Evolutionary conservation across 2,888 invertebrate genomes (phyloP), one percentile per base, ranked within the genome.

Genomic region (Silvanus unidentatus): DNA sequence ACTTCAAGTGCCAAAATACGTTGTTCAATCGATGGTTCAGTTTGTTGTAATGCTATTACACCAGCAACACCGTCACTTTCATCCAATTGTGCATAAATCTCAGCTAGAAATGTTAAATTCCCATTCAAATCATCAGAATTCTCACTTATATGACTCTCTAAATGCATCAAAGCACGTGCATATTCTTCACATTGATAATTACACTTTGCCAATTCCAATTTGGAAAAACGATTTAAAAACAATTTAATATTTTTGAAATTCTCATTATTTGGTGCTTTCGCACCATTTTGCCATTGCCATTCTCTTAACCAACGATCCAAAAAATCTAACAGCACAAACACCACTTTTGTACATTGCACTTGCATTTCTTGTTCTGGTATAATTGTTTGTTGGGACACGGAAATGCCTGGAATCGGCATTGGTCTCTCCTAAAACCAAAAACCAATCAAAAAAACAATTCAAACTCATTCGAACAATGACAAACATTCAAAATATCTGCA

Each of bases 51-150:
- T 10, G 86, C 85, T 40, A 84, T 77, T 6, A 88, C 82, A 6
- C 86, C 95, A 52, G 87, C 82, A 0, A 96, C 88, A 8, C 91
- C 89, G 69, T 97, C 96, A 0, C 92, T 83, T 66, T 97, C 95
- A 67, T 92, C 88, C 49, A 97, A 69, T 48, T 88, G 78, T 0
- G 89, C 87, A 66, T 95, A 95, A 57, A 96, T 84, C 74, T 70
- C 86, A 0, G 82, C 80, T 27, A 85, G 65, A 52, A 83, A 78
- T 0, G 81, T 77, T 38, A 86, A 67, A 52, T 83, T 80, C 6
- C 80, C 76, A 49, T 80, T 76, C 51, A 81, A 65, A 10, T 74
- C 71, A 1, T 71, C 65, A 8, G 75, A 73, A 42, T 78, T 73
- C 39, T 78, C 77, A 16, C 75, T 77, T 71, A 88, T 82, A 52